A percentile compares a stretch with the other conserved stretches of the same genome.
Evolutionary conservation across 2,113 vertebrate genomes (phyloP).

Genomic region (Budorcas taxicolor): DNA sequence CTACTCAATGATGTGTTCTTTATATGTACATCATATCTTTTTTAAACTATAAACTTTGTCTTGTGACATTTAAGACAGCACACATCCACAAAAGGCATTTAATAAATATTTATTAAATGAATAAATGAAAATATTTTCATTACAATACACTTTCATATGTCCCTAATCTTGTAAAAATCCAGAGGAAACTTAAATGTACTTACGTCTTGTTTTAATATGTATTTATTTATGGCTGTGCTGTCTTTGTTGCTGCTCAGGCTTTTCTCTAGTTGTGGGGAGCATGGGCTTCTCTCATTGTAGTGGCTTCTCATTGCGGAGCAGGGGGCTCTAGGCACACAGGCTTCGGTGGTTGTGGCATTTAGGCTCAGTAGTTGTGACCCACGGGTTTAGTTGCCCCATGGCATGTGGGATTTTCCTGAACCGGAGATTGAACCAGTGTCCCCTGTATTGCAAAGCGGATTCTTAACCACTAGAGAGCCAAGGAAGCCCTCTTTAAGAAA

Average conservation of each 20-base stretch:
- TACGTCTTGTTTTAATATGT: background rate
- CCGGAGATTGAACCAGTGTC: background rate
- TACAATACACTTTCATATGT: background rate
- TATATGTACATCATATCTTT: background rate
- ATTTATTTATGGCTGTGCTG: background rate
- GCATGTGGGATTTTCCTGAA: background rate
- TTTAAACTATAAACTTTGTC: background rate
- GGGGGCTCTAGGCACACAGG: background rate
- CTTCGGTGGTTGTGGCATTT: background rate
- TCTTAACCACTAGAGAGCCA: background rate
- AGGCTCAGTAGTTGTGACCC: background rate
- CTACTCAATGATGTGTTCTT: background rate
- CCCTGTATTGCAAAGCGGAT: background rate
- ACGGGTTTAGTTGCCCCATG: background rate
- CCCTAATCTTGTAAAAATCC: background rate
- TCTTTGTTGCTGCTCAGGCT: background rate
- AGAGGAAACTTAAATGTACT: background rate
- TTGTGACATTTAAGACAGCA: background rate
- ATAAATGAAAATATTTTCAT: background rate
- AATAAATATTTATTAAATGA: background rate
- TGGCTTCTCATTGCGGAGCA: background rate
- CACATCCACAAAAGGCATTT: background rate
- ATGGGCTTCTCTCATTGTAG: background rate
- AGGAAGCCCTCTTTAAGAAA: background rate
- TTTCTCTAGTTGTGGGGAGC: background rate